These are phyloP conservation scores for Acleris emargana DNA, from an alignment of 2,888 invertebrate species.

Conservation along the genomic window DNA sequence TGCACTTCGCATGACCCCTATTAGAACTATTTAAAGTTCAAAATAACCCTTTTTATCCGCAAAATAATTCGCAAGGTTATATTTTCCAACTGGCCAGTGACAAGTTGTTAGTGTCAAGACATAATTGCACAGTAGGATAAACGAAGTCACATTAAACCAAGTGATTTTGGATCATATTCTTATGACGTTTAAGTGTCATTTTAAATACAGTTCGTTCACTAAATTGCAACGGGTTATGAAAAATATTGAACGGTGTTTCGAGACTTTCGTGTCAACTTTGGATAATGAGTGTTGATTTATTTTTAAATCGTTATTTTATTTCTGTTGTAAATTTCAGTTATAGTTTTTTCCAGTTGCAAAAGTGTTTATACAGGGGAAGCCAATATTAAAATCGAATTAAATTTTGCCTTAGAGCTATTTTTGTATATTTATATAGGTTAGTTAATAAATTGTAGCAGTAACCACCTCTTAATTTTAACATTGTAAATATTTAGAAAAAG, in stretches of 20 bases:
- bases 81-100: constrained; percentile 40
- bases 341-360: no score
- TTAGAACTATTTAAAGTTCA: constrained; percentile 9
- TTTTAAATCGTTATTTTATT: not conserved
- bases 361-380: no score
- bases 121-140: constrained; percentile 38
- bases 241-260: constrained; percentile 5
- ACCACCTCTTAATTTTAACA: no score
- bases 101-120: constrained; percentile 45
- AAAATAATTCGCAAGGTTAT: constrained; percentile 24
- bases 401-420: no score
- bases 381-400: no score
- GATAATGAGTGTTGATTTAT: constrained; percentile 17
- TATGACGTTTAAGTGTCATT: constrained; percentile 6
- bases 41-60: not conserved
- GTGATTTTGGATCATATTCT: constrained; percentile 13
- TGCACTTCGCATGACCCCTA: constrained; percentile 4
- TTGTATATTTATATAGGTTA: no score
- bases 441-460: no score
- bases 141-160: not conserved
- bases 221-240: constrained; percentile 6
- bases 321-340: not conserved
- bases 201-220: not conserved
- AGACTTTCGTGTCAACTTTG: constrained; percentile 17
- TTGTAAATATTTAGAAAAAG: no score